Conservation (phyloP, 1,140 invertebrate species). For the Drepana arcuata region DNA sequence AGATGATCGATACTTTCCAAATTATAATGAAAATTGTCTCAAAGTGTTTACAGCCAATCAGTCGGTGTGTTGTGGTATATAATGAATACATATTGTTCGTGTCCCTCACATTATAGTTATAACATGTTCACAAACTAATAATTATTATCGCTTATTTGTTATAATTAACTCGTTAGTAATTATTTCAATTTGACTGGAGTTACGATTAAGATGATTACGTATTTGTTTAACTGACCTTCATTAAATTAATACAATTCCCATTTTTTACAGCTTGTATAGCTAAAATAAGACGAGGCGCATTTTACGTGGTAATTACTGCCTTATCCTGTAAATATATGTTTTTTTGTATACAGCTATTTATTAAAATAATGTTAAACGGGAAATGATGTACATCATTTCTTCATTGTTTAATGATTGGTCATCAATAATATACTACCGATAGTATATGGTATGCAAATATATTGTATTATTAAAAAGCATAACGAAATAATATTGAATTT, state of each 20-base stretch:
- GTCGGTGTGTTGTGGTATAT: no score
- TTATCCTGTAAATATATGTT: slow-evolving; percentile 71
- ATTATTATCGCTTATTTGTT: slow-evolving; percentile 49
- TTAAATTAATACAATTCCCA: slow-evolving; percentile 48
- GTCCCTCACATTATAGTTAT: slow-evolving; percentile 32
- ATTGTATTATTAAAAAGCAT: slow-evolving; percentile 70
- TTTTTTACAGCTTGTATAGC: slow-evolving; percentile 69
- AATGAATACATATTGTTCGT: no score
- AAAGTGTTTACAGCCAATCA: slow-evolving; percentile 22
- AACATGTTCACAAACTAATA: slow-evolving; percentile 69
- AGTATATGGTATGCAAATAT: slow-evolving; percentile 69
- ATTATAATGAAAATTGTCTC: slow-evolving; percentile 25
- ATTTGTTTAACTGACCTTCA: slow-evolving; percentile 49
- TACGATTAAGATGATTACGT: slow-evolving; percentile 42
- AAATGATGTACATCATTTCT: slow-evolving; percentile 67
- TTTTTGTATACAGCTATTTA: slow-evolving; percentile 72
- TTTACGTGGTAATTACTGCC: slow-evolving; percentile 68
- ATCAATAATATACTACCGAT: slow-evolving; percentile 68
- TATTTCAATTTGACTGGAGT: slow-evolving; percentile 59
- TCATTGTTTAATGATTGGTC: slow-evolving; percentile 69
- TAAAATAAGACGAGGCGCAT: slow-evolving; percentile 62
- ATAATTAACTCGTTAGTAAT: slow-evolving; percentile 62
- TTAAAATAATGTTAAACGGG: slow-evolving; percentile 69
- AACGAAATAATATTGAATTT: slow-evolving; percentile 72
- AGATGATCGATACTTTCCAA: slow-evolving; percentile 50